phyloP scores from a whole-genome alignment of 2,113 vertebrate species.

The Hydrolagus affinis region DNA sequence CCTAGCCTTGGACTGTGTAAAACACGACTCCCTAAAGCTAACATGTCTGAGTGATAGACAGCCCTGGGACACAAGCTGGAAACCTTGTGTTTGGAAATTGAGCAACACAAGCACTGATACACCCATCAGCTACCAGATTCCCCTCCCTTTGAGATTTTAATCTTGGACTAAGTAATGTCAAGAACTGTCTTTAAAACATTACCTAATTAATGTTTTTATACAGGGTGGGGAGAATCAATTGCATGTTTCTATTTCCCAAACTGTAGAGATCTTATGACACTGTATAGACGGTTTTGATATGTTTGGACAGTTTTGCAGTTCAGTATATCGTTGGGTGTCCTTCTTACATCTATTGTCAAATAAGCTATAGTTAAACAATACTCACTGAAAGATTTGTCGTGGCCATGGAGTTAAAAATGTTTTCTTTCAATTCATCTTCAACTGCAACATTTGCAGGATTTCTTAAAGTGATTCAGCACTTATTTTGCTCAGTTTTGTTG shows the following conservation, averaged over 20 bases:
- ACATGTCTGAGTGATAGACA: neutral
- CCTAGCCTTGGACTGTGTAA: neutral
- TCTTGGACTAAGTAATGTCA: neutral
- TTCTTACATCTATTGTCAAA: slow-evolving; percentile 25
- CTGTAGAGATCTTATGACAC: neutral
- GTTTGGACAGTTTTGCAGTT: slow-evolving; percentile 13
- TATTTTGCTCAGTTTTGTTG: slow-evolving; percentile 59
- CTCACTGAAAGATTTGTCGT: slow-evolving; percentile 32
- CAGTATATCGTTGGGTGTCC: neutral
- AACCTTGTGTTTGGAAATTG: neutral
- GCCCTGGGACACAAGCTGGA: neutral
- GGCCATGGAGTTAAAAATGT: slow-evolving; percentile 22
- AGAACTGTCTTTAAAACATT: neutral
- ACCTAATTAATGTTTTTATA: neutral
- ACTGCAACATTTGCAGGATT: slow-evolving; percentile 38
- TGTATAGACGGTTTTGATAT: neutral
- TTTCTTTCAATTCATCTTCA: slow-evolving; percentile 33
- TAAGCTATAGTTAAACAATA: slow-evolving; percentile 14
- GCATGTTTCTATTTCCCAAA: neutral
- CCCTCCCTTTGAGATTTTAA: neutral
- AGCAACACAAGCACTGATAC: too few relatives aligned
- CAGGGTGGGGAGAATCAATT: neutral
- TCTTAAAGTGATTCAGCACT: slow-evolving; percentile 51
- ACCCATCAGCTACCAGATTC: neutral
- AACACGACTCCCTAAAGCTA: neutral